These are phyloP conservation scores for Calvadosia cruxmelitensis DNA, from an alignment of 30 jellyfish, hydroid and myxozoan genomes.

Conservation along the genomic window DNA sequence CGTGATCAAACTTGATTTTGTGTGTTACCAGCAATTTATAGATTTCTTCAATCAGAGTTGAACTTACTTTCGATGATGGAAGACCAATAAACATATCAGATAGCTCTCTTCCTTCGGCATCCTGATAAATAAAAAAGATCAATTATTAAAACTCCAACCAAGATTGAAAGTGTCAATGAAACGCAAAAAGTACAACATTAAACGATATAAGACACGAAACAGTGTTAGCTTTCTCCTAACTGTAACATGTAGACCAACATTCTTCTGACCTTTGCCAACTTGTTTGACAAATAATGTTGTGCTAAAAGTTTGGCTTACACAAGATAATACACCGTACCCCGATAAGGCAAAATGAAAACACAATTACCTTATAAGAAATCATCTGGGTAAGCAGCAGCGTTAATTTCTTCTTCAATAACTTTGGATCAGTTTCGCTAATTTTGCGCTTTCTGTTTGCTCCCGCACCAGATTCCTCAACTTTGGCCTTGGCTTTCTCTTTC, in stretches of 20 bases:
- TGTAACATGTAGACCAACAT: too few relatives aligned
- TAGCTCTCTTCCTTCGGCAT: slow-evolving; percentile 73
- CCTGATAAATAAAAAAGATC: slow-evolving; percentile 20
- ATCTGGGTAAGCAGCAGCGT: slow-evolving; percentile 26
- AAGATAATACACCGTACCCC: too few relatives aligned
- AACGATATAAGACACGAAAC: too few relatives aligned
- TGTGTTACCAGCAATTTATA: too few relatives aligned
- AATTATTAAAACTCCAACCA: neutral
- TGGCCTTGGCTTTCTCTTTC: slow-evolving; percentile 17
- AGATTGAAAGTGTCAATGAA: slow-evolving; percentile 1
- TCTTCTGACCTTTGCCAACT: too few relatives aligned
- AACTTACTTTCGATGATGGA: slow-evolving; percentile 57
- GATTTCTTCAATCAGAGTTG: too few relatives aligned
- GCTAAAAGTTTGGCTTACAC: too few relatives aligned
- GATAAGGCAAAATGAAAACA: neutral
- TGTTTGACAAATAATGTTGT: too few relatives aligned
- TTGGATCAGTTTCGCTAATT: slow-evolving; percentile 40
- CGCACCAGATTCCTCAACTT: slow-evolving; percentile 28
- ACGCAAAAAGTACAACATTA: neutral
- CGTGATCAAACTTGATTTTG: too few relatives aligned
- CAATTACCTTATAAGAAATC: slow-evolving; percentile 36
- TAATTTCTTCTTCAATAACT: slow-evolving; percentile 39
- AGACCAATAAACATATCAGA: slow-evolving; percentile 70
- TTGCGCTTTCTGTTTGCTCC: slow-evolving; percentile 32
- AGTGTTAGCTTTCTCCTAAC: too few relatives aligned